A percentile compares a stretch with the other conserved stretches of the same genome.
Conservation (phyloP, 2,113 vertebrate species). For the Solea senegalensis region DNA sequence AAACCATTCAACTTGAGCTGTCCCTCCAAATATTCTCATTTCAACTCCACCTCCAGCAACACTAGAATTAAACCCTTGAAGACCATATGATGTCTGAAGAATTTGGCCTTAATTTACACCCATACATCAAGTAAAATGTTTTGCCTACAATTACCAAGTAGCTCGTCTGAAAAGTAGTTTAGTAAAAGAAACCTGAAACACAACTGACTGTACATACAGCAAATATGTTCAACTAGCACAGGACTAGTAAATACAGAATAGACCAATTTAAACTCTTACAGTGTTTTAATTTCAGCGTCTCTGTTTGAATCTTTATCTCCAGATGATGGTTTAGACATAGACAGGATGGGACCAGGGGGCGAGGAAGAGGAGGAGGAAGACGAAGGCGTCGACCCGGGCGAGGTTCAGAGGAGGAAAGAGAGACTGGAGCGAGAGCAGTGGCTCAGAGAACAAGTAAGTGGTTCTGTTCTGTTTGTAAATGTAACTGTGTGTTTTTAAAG, state of each 20-base stretch:
- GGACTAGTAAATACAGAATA: background rate
- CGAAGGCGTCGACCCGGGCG: conserved; percentile 85
- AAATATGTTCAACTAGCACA: background rate
- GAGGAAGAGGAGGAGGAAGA: conserved; percentile 84
- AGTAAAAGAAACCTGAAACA: background rate
- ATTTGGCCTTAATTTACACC: too few species aligned
- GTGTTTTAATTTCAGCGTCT: background rate
- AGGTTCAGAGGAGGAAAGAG: conserved; percentile 90
- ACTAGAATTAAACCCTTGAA: too few species aligned
- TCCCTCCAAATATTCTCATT: too few species aligned
- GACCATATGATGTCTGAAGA: too few species aligned
- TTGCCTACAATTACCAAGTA: too few species aligned
- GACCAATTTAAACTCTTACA: background rate
- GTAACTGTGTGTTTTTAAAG: too few species aligned
- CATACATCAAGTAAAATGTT: too few species aligned
- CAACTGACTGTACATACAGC: background rate
- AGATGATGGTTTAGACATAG: conserved; percentile 75
- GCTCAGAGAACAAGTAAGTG: conserved; percentile 91
- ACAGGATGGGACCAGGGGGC: conserved; percentile 79
- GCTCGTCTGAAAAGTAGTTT: too few species aligned
- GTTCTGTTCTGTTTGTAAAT: background rate
- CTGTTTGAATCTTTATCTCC: background rate
- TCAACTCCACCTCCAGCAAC: too few species aligned
- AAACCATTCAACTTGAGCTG: too few species aligned
- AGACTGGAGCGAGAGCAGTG: conserved; percentile 93